These are phyloP conservation scores for Parasteatoda tepidariorum DNA, from an alignment of 1,140 invertebrate genomes.

Conservation along the genomic window DNA sequence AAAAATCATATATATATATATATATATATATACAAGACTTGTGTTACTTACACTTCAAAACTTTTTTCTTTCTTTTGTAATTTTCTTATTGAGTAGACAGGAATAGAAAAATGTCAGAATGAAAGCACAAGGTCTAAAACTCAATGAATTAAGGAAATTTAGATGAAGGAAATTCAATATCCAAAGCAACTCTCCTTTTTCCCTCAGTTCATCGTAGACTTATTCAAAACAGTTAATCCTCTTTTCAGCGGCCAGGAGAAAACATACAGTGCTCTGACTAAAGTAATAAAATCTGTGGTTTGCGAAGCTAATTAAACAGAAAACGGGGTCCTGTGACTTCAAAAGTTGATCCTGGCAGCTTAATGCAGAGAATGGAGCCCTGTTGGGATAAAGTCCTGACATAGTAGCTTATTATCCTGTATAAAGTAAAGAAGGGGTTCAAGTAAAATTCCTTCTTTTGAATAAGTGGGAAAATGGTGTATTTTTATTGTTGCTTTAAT, in stretches of 20 bases:
- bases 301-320: constrained; percentile 19
- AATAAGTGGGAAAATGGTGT: no score
- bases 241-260: not conserved
- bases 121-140: no score
- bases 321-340: not conserved
- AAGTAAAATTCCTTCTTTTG: no score
- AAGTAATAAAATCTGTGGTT: constrained; percentile 39
- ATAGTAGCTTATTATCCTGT: constrained; percentile 28
- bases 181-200: not conserved
- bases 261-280: not conserved
- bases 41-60: no score
- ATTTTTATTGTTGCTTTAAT: no score
- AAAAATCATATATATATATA: no score
- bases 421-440: not conserved
- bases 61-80: no score
- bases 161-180: not conserved
- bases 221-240: constrained; percentile 30
- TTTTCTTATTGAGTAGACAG: no score
- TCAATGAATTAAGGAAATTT: no score
- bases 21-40: no score
- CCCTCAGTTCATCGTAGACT: not conserved
- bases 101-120: no score
- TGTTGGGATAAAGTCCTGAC: not conserved
- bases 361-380: constrained; percentile 17
- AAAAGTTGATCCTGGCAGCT: constrained; percentile 24